These are phyloP conservation scores for Forficula auricularia DNA, from an alignment of 1,140 invertebrate genomes.

Conservation along the genomic window DNA sequence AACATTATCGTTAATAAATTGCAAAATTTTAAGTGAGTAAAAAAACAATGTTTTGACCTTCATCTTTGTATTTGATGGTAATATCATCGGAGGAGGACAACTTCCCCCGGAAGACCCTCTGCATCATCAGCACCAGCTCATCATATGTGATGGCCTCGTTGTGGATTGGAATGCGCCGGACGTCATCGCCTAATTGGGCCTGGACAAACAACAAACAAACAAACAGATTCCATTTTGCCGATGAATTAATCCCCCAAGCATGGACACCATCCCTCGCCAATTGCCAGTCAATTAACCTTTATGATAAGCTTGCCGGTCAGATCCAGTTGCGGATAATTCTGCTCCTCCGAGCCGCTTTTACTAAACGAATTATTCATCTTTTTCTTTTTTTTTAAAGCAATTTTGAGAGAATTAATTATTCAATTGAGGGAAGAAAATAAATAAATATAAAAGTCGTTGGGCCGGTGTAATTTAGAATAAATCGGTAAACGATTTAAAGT, in stretches of 20 bases:
- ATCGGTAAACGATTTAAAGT: too few relatives aligned
- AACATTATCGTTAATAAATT: too few relatives aligned
- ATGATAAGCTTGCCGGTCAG: slow-evolving; percentile 35
- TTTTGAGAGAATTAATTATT: too few relatives aligned
- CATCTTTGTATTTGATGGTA: slow-evolving; percentile 57
- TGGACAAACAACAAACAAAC: slow-evolving; percentile 20
- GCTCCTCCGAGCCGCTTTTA: slow-evolving; percentile 9
- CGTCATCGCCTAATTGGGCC: slow-evolving; percentile 52
- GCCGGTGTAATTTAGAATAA: too few relatives aligned
- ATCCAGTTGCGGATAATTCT: slow-evolving; percentile 22
- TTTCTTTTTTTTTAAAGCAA: too few relatives aligned
- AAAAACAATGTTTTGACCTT: too few relatives aligned
- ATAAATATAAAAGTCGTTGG: too few relatives aligned
- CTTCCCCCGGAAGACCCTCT: slow-evolving; percentile 49
- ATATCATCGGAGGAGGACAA: slow-evolving; percentile 47
- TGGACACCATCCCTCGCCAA: not conserved
- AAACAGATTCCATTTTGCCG: not conserved
- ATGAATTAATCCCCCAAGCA: not conserved
- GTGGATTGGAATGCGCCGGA: slow-evolving; percentile 51
- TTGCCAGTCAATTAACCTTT: slow-evolving; percentile 17
- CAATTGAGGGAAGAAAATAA: too few relatives aligned
- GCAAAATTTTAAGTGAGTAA: too few relatives aligned
- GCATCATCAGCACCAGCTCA: slow-evolving; percentile 62
- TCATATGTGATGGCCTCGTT: slow-evolving; percentile 65
- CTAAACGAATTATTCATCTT: slow-evolving; percentile 5